Evolutionary conservation across 2,113 vertebrate genomes (phyloP).

Genomic region (Microcebus murinus): DNA sequence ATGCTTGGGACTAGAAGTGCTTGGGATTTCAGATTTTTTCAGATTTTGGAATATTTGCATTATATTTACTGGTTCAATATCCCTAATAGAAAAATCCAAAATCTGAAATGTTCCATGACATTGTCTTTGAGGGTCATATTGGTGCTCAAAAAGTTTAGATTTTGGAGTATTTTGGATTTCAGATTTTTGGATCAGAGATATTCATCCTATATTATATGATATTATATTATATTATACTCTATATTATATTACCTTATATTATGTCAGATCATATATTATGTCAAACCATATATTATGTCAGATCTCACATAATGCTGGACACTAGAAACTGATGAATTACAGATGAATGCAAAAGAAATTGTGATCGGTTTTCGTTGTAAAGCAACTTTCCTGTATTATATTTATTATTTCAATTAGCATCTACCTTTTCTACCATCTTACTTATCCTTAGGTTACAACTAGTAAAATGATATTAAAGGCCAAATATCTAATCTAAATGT

Average conservation of each 20-base stretch:
- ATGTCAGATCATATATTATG: background rate
- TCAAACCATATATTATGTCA: background rate
- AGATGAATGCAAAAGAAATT: background rate
- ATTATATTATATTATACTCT: too few relatives aligned
- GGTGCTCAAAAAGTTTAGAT: background rate
- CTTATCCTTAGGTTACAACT: constrained; percentile 4
- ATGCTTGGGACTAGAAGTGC: background rate
- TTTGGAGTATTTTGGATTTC: background rate
- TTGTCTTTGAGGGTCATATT: background rate
- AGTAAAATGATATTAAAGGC: background rate
- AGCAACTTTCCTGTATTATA: background rate
- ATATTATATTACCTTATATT: background rate
- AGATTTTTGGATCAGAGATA: background rate
- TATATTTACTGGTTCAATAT: background rate
- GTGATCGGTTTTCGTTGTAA: background rate
- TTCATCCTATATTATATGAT: too few relatives aligned
- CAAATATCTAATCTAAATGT: background rate
- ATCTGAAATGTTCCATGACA: background rate
- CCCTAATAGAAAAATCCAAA: background rate
- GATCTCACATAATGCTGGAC: background rate
- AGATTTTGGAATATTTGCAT: background rate
- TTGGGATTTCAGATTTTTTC: background rate
- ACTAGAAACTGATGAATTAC: background rate
- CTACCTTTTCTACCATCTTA: background rate
- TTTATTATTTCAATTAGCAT: background rate